Base-by-base conservation (phyloP, 64 coral and sea anemone genomes). In the Montipora foliosa region DNA sequence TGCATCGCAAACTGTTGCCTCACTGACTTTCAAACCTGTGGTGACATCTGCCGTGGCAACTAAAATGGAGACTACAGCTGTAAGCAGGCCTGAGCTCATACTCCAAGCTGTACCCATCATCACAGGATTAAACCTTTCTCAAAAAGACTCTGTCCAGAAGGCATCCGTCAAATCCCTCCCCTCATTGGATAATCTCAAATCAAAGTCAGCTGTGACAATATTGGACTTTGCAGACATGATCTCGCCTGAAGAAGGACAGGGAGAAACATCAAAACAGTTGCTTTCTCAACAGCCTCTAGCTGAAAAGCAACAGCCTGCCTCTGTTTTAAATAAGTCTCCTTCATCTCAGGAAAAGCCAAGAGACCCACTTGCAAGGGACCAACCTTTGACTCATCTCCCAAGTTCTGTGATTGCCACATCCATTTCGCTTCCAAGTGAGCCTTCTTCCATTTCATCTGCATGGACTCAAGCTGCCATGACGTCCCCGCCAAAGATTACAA, bases 191-290 rank as follows among this genome's bases (percentile, higher is more conserved):
- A 90, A 55, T 47, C 81, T 57, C 16, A 92, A 95, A 71, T 48
- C 90, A 51, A 59, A 98, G 83, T 83, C 96, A 58, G 45, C 16
- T 71, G 78, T 98, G 11, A 98, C 96, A 51, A 89, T 98, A 64
- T 67, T 98, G 37, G 96, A 98, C 45, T 98, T 98, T 98, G 96
- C 96, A 17, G 93, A 98, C 69, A 89, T 98, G 51, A 64, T 95
- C 3, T 79, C 83, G 60, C 64, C 80, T 4, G 93, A 95, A n/a
- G 93, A 95, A n/a, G 67, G 47, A 47, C 71, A 88, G 24, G 82
- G 55, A 25, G 89, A 95, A 13, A 20, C 64, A 16, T 79, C 77
- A 58, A 93, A 98, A 67, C 48, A 89, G 9, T 52, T 91, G 0
- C 66, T 76, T 49, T 85, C 89, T 46, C 92, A 82, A 48, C 71